A percentile compares a stretch with the other conserved stretches of the same genome.
phyloP scores from a whole-genome alignment of 2,797 vertebrate genomes.

The Microctenopoma steveboyesi region DNA sequence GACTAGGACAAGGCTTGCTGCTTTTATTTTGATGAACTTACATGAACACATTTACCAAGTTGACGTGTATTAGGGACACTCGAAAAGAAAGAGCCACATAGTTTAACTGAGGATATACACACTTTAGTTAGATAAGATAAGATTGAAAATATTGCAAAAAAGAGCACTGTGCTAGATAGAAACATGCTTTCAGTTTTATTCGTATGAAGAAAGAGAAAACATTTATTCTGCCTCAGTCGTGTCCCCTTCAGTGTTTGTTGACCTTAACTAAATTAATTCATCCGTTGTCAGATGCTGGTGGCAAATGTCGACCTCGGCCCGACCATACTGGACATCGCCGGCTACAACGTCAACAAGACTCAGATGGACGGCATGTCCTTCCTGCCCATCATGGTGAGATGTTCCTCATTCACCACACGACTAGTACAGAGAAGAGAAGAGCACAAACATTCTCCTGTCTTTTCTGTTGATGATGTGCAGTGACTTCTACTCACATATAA shows the following conservation, averaged over 20 bases:
- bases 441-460: too few relatives aligned
- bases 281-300: constrained; percentile 86
- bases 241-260: neutral
- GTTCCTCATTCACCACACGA: neutral
- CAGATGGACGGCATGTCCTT: constrained; percentile 97
- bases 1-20: neutral
- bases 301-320: constrained; percentile 96
- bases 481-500: too few relatives aligned
- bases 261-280: neutral
- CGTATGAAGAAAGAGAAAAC: neutral
- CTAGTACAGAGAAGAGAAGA: neutral
- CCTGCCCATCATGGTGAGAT: constrained; percentile 88
- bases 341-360: constrained; percentile 89
- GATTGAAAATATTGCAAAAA: too few relatives aligned
- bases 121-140: too few relatives aligned
- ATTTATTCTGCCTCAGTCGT: neutral
- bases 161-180: too few relatives aligned
- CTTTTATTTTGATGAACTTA: neutral
- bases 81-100: too few relatives aligned
- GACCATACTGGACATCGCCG: constrained; percentile 95
- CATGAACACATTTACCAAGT: too few relatives aligned
- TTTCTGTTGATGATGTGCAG: too few relatives aligned
- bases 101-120: too few relatives aligned
- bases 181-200: too few relatives aligned
- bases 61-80: too few relatives aligned